Evolutionary conservation across 1,140 invertebrate species (phyloP), one percentile per base, ranked within the genome.

Genomic region (Drosophila pruinosa): DNA sequence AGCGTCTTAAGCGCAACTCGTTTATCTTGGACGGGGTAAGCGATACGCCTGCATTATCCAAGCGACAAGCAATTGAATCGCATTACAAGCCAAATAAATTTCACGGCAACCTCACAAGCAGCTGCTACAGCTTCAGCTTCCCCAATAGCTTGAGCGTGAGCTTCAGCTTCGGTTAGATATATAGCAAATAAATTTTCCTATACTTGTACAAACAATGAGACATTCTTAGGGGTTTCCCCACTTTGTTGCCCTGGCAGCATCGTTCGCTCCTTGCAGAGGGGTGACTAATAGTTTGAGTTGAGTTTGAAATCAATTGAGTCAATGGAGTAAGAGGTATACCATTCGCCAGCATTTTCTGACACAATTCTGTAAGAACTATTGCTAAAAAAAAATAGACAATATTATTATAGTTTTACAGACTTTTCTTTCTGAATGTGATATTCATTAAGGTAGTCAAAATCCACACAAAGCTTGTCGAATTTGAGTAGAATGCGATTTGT

Each of bases 21-120:
- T 85, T 86, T 86, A 61, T 85, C 70, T 75, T 41, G 12, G 38
- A 36, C n/a, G 26, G 26, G 39, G 48, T 68, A 72, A 72, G 22
- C 54, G 70, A 81, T 81, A 75, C 76, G 74, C 59, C 78, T 68
- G 72, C 71, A 75, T 83, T 82, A 82, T 59, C 45, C 61, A 53
- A 47, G 58, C 76, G 73, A 86, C 73, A 78, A 61, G 53, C 69
- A 80, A 77, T 83, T 65, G 81, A 81, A 77, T 86, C 65, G 69
- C 64, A 86, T 85, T 81, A 77, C 77, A 75, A 71, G 69, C 48
- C 81, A 86, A 80, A 85, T 85, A 85, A 85, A 85, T 85, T 85
- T 68, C 31, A 43, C 38, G 64, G 28, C 54, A 54, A 52, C 41
- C 50, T 53, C 26, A 31, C 14, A 15, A 54, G 31, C 70, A 68